Percentiles rank a stretch among this genome's conserved stretches.
These are phyloP conservation scores for Phenacoccus solenopsis DNA, from an alignment of 1,140 invertebrate species.

Conservation along the genomic window DNA sequence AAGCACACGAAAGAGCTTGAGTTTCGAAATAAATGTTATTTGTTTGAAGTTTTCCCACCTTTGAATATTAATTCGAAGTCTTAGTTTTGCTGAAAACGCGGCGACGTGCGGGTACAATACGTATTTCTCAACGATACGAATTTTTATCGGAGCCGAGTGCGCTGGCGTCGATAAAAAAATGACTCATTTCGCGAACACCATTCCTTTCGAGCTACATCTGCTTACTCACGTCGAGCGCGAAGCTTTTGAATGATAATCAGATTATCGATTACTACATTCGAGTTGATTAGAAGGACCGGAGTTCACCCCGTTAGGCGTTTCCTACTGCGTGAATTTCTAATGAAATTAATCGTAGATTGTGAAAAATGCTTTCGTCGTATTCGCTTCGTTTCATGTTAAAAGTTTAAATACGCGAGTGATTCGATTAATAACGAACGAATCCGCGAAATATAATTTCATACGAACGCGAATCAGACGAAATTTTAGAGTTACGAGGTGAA, in stretches of 20 bases:
- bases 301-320: background rate
- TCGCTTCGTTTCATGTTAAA: background rate
- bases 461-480: no score
- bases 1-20: no score
- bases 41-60: no score
- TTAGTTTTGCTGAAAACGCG: background rate
- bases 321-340: background rate
- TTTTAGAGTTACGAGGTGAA: background rate
- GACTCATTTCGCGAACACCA: background rate
- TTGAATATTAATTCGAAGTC: background rate
- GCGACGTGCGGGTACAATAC: background rate
- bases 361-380: background rate
- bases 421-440: background rate
- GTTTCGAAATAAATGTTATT: no score
- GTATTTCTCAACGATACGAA: background rate
- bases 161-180: background rate
- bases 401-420: background rate
- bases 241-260: background rate
- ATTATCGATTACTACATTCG: background rate
- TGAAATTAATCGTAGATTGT: background rate
- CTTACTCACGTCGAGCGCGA: background rate
- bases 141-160: background rate
- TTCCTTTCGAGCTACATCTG: background rate
- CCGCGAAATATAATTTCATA: no score
- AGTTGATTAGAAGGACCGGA: background rate